Conservation (phyloP, 2,888 invertebrate species). For the Phengaris arion region DNA sequence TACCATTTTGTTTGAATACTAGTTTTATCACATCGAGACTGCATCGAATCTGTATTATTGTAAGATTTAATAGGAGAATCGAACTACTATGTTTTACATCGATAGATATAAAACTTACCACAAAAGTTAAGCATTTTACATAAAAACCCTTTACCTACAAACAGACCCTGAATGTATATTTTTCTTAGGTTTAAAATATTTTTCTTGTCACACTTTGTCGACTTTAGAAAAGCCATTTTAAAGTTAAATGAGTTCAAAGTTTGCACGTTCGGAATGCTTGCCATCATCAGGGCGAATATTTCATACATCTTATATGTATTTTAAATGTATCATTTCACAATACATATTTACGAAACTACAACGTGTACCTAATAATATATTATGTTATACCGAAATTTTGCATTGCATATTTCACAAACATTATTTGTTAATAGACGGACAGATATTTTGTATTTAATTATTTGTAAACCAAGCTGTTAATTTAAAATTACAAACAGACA, state of each 20-base stretch:
- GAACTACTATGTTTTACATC: no score
- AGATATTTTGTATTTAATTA: background rate
- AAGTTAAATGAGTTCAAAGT: slow-evolving; percentile 67
- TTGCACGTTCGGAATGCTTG: slow-evolving; percentile 50
- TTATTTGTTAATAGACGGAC: background rate
- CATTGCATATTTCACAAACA: background rate
- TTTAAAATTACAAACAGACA: no score
- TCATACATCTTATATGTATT: background rate
- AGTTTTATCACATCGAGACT: no score
- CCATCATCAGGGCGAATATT: slow-evolving; percentile 31
- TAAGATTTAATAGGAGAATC: no score
- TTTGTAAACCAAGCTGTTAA: background rate
- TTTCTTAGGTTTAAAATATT: slow-evolving; percentile 31
- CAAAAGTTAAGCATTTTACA: no score
- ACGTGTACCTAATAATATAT: no score
- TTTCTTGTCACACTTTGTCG: slow-evolving; percentile 38
- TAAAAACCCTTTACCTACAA: background rate
- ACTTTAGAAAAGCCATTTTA: slow-evolving; percentile 59
- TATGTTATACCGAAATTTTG: background rate
- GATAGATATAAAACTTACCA: no score
- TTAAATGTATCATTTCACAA: background rate
- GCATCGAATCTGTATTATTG: no score
- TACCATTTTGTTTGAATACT: no score
- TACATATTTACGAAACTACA: no score
- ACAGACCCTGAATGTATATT: background rate